Evolutionary conservation across 2,797 vertebrate species (phyloP).

Genomic region (Xiphorhynchus erythropygius): DNA sequence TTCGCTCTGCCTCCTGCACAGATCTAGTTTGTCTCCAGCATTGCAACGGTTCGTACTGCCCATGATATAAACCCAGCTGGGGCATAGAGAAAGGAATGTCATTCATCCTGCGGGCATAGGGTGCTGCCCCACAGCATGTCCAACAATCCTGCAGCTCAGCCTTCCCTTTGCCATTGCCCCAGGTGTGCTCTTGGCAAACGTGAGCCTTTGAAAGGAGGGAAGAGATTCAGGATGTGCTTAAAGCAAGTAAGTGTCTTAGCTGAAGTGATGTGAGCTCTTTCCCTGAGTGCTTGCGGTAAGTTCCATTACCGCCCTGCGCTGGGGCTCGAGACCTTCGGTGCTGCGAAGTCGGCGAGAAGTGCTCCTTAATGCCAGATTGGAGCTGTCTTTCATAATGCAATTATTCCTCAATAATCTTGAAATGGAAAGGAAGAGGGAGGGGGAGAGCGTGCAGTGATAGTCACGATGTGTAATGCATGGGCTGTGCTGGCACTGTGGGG

Average conservation of each 20-base stretch:
- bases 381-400: background rate
- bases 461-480: fast-evolving
- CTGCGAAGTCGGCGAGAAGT: background rate
- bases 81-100: background rate
- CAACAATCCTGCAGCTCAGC: background rate
- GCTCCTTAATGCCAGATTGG: background rate
- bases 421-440: background rate
- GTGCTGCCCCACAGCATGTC: background rate
- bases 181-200: fast-evolving
- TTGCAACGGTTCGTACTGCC: background rate
- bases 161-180: background rate
- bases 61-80: background rate
- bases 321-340: fast-evolving
- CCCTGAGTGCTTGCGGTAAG: constrained; percentile 24
- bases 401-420: background rate
- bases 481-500: background rate
- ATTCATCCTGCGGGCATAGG: fast-evolving
- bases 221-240: background rate
- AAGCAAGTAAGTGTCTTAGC: background rate
- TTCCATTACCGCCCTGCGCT: background rate
- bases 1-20: background rate
- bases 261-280: background rate
- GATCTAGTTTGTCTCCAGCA: background rate
- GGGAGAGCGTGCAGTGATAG: fast-evolving
- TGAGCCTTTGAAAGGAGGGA: background rate